phyloP scores from a whole-genome alignment of 2,888 invertebrate genomes.

The Mesorhabditis sp. region DNA sequence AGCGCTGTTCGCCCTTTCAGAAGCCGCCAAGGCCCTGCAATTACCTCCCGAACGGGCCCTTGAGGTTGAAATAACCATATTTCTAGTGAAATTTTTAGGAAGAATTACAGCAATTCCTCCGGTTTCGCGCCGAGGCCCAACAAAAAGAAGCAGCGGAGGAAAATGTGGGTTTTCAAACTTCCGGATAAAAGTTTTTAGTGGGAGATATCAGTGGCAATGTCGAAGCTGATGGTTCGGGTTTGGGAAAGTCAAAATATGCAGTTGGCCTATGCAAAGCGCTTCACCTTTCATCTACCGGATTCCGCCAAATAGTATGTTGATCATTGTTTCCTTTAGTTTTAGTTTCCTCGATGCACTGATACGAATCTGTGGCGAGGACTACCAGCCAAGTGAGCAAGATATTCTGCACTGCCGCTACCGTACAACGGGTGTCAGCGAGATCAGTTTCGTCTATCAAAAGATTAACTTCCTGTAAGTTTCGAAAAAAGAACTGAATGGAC shows the following conservation, averaged over 20 bases:
- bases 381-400: constrained; percentile 41
- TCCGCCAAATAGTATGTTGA: constrained; percentile 37
- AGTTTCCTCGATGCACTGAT: constrained; percentile 41
- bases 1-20: constrained; percentile 30
- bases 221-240: constrained; percentile 35
- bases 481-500: no score
- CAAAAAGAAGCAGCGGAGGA: no score
- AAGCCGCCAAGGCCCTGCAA: constrained; percentile 23
- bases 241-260: constrained; percentile 33
- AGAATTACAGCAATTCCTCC: constrained; percentile 27
- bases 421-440: constrained; percentile 37
- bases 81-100: constrained; percentile 23
- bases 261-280: constrained; percentile 27
- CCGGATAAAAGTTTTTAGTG: not conserved
- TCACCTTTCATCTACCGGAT: constrained; percentile 31
- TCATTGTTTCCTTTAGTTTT: not conserved
- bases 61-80: constrained; percentile 15
- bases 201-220: constrained; percentile 31
- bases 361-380: constrained; percentile 32
- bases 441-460: constrained; percentile 32
- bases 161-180: no score
- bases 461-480: constrained; percentile 34
- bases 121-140: no score
- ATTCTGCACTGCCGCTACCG: constrained; percentile 56
- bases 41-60: constrained; percentile 29